Evolutionary conservation across 2,888 invertebrate species (phyloP).

Genomic region (Zaprionus lineosus): DNA sequence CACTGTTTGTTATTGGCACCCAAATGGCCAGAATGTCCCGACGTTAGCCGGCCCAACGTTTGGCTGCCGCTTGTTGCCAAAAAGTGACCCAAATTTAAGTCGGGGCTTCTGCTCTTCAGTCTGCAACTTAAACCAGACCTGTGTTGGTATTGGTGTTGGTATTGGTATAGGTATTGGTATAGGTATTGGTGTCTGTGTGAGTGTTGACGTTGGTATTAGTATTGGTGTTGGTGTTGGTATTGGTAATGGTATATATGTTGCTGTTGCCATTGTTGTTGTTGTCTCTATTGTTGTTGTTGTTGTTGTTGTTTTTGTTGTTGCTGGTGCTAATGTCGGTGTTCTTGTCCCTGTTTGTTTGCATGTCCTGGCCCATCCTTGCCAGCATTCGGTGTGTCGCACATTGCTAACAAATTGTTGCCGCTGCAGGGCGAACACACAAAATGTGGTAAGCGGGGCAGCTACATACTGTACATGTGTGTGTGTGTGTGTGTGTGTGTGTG

Average conservation of each 20-base stretch:
- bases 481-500: slow-evolving; percentile 16
- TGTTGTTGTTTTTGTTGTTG: not conserved
- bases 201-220: no score
- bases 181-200: no score
- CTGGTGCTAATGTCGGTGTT: slow-evolving; percentile 1
- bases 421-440: slow-evolving; percentile 25
- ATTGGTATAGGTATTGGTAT: no score
- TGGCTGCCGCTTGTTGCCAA: slow-evolving; percentile 57
- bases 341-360: slow-evolving; percentile 58
- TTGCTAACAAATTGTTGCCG: slow-evolving; percentile 63
- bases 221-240: no score
- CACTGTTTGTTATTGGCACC: slow-evolving; percentile 55
- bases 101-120: slow-evolving; percentile 6
- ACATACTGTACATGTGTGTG: slow-evolving; percentile 9
- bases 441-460: slow-evolving; percentile 26
- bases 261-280: no score
- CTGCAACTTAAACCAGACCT: no score
- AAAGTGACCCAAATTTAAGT: slow-evolving; percentile 72
- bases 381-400: slow-evolving; percentile 29
- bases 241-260: no score
- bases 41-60: no score
- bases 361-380: no score
- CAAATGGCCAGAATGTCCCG: slow-evolving; percentile 22
- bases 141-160: no score
- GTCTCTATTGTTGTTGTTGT: not conserved